phyloP scores from a whole-genome alignment of 2,797 vertebrate species.

The Nyctalus aviator region DNA sequence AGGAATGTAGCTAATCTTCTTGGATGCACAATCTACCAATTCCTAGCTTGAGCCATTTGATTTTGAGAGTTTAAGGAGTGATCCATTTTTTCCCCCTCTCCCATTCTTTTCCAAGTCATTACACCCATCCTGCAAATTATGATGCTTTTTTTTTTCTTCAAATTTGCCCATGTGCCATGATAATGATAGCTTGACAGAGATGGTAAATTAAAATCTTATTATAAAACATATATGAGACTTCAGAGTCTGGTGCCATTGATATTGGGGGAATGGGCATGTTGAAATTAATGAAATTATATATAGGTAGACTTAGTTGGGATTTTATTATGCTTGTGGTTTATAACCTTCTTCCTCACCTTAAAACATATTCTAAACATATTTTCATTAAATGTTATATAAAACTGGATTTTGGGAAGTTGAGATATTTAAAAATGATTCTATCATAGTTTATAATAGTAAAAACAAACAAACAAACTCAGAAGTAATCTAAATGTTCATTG shows the following conservation, averaged over 20 bases:
- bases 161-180: constrained; percentile 6
- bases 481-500: background rate
- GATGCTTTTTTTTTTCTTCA: background rate
- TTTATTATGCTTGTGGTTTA: background rate
- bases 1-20: background rate
- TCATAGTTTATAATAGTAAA: background rate
- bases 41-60: background rate
- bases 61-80: constrained; percentile 7
- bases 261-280: background rate
- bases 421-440: background rate
- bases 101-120: background rate
- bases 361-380: constrained; percentile 31
- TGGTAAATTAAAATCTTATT: background rate
- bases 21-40: background rate
- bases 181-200: background rate
- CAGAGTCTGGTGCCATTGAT: background rate
- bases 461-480: background rate
- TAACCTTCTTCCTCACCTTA: background rate
- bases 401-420: background rate
- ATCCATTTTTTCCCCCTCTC: background rate
- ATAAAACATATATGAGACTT: background rate
- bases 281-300: background rate
- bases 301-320: background rate
- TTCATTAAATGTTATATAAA: constrained; percentile 3
- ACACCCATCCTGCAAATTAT: background rate